Conservation (phyloP, 2,888 invertebrate species). For the Lobophora halterata region DNA sequence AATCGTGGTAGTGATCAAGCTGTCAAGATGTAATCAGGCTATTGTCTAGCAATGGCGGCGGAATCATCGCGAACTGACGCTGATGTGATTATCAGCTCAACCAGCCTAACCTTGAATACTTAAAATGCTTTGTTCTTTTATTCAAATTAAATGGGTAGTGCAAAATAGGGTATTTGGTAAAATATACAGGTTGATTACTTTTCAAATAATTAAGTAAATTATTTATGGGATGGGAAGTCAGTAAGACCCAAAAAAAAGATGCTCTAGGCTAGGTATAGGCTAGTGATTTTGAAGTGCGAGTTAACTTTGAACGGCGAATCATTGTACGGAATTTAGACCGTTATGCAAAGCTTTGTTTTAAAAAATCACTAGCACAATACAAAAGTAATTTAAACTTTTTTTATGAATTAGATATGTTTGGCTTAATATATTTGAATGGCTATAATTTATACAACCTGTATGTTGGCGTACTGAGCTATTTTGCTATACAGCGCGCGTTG, state of each 20-base stretch:
- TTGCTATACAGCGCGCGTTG: conserved; percentile 41
- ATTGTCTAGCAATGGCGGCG: conserved; percentile 40
- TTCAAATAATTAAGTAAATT: too few relatives aligned
- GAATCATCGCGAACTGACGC: conserved; percentile 26
- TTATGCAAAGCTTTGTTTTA: too few relatives aligned
- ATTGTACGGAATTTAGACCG: too few relatives aligned
- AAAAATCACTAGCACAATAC: too few relatives aligned
- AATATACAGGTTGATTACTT: conserved; percentile 7
- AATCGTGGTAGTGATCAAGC: conserved; percentile 34
- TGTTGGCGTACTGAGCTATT: too few relatives aligned
- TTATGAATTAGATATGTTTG: neutral
- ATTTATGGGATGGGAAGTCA: too few relatives aligned
- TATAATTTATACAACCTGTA: conserved; percentile 7
- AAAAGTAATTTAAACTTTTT: too few relatives aligned
- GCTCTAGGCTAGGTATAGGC: too few relatives aligned
- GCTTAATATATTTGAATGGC: neutral
- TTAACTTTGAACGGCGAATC: too few relatives aligned
- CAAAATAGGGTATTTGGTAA: conserved; percentile 4
- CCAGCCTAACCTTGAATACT: conserved; percentile 31
- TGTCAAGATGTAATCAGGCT: conserved; percentile 33
- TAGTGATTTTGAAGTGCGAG: too few relatives aligned
- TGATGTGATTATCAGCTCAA: conserved; percentile 24
- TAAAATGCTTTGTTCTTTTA: conserved; percentile 30
- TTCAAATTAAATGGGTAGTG: conserved; percentile 1
- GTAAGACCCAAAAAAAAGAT: too few relatives aligned